Evolutionary conservation across 1,140 invertebrate species (phyloP).

Genomic region (Lepidurus packardi): DNA sequence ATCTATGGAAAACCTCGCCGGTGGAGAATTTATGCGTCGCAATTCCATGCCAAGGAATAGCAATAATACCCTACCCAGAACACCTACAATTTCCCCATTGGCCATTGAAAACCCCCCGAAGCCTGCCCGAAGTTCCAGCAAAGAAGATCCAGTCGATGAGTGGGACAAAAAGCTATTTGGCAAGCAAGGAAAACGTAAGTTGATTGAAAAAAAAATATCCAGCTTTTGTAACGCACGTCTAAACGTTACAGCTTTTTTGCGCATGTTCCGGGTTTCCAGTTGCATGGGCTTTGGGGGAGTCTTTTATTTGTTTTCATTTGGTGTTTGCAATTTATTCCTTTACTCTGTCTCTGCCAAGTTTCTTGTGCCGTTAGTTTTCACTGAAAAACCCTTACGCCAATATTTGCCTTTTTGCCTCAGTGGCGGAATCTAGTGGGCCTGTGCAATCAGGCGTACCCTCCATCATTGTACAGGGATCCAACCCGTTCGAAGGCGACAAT

Average conservation of each 20-base stretch:
- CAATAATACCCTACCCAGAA: constrained; percentile 40
- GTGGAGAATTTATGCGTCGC: constrained; percentile 48
- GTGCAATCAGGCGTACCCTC: constrained; percentile 25
- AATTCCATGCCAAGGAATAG: constrained; percentile 29
- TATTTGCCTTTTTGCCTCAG: constrained; percentile 19
- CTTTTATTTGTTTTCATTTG: background rate
- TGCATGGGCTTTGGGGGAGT: background rate
- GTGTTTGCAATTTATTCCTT: too few relatives aligned
- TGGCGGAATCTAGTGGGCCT: constrained; percentile 2
- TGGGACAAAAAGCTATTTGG: constrained; percentile 77
- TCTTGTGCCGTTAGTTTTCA: background rate
- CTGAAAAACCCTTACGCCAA: constrained; percentile 10
- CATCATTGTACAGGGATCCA: constrained; percentile 29
- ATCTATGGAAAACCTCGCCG: constrained; percentile 55
- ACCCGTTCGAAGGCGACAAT: background rate
- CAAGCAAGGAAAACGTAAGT: constrained; percentile 44
- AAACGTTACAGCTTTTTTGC: background rate
- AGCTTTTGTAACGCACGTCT: background rate
- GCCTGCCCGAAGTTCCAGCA: constrained; percentile 41
- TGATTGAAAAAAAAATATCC: background rate
- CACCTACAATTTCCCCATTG: constrained; percentile 43
- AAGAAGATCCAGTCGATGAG: constrained; percentile 52
- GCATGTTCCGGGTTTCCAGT: background rate
- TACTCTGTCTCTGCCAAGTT: background rate
- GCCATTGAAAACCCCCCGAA: constrained; percentile 38